Evolutionary conservation across 1,140 invertebrate genomes (phyloP).

Genomic region (Melanaphis sacchari): DNA sequence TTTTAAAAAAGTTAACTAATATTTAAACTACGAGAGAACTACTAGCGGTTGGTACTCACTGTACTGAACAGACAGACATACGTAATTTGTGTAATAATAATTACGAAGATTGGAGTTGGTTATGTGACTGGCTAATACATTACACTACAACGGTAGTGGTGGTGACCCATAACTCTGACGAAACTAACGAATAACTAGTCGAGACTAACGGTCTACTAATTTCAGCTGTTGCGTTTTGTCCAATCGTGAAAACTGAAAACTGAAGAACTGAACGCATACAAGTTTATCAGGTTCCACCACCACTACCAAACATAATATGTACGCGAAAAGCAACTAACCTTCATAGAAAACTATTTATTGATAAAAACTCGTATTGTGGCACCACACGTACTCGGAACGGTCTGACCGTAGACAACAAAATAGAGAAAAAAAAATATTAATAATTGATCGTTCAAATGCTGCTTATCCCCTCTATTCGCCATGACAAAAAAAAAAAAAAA

Average conservation of each 20-base stretch:
- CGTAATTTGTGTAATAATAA: background rate
- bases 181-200: background rate
- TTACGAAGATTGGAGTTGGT: background rate
- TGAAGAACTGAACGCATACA: background rate
- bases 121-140: background rate
- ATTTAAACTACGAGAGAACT: background rate
- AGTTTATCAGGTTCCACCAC: constrained; percentile 17
- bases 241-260: background rate
- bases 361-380: background rate
- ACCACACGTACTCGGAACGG: too few species aligned
- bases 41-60: background rate
- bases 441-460: background rate
- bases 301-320: background rate
- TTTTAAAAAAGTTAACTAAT: background rate
- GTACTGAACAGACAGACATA: background rate
- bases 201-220: background rate
- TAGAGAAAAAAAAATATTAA: background rate
- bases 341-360: background rate
- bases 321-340: background rate
- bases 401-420: background rate
- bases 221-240: background rate
- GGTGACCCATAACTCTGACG: background rate
- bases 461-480: background rate
- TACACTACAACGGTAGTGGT: background rate
- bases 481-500: background rate